Conservation (phyloP, 2,113 vertebrate genomes). For the Hyla sarda region DNA sequence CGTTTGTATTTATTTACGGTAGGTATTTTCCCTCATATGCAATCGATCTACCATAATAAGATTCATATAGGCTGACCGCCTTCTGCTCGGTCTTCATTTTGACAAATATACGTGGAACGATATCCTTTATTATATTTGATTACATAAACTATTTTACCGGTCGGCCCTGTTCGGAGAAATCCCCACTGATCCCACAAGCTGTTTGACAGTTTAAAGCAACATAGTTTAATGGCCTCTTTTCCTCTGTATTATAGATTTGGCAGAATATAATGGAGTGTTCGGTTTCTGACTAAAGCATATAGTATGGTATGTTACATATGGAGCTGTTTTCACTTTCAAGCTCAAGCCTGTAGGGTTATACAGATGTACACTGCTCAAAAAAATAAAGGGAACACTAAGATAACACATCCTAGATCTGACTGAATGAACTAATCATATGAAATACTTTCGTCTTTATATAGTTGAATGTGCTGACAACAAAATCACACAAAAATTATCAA, state of each 20-base stretch:
- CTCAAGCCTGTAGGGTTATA: neutral
- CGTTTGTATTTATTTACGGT: neutral
- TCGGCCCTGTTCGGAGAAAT: neutral
- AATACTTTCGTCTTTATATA: no score
- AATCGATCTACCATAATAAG: neutral
- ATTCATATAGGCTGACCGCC: neutral
- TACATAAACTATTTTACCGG: conserved; percentile 1
- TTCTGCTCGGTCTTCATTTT: neutral
- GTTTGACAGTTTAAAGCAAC: neutral
- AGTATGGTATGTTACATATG: neutral
- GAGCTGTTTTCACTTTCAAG: neutral
- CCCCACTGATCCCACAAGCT: neutral
- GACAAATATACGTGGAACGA: neutral
- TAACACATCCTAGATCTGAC: no score
- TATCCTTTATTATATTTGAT: neutral
- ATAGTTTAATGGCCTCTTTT: neutral
- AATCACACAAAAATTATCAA: no score
- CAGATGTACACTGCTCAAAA: no score
- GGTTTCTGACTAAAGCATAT: neutral
- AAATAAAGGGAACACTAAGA: no score
- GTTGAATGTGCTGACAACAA: no score
- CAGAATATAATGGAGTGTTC: neutral
- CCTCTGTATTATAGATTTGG: conserved; percentile 24
- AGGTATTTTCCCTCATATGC: neutral
- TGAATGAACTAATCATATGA: no score